Evolutionary conservation across 2,113 vertebrate species (phyloP).

Genomic region (Plecotus auritus): DNA sequence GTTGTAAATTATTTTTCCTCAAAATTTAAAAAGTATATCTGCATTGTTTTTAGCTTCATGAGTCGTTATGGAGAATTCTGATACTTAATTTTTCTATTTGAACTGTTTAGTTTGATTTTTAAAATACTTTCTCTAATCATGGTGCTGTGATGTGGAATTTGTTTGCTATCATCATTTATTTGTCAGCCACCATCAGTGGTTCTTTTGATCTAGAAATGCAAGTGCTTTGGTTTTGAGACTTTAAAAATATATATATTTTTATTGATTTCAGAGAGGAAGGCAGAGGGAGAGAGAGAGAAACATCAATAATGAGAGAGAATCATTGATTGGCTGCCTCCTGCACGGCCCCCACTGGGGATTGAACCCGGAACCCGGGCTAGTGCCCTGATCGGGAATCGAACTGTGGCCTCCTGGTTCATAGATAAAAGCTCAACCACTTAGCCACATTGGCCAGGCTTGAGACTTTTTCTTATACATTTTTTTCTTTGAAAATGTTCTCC

Average conservation of each 20-base stretch:
- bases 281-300: no score
- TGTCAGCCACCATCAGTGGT: neutral
- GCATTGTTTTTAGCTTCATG: neutral
- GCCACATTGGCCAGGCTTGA: neutral
- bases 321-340: no score
- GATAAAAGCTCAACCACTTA: no score
- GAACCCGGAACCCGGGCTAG: no score
- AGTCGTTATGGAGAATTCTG: neutral
- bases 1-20: neutral
- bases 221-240: neutral
- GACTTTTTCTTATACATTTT: neutral
- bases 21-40: neutral
- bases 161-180: neutral
- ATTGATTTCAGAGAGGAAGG: no score
- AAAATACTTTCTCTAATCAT: neutral
- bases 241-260: neutral
- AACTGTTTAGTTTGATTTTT: neutral
- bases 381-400: no score
- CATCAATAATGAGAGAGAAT: no score
- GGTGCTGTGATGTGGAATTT: neutral
- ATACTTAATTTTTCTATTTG: neutral
- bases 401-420: no score
- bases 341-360: no score
- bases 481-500: neutral
- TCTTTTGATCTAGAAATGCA: neutral